Evolutionary conservation across 2,113 vertebrate genomes (phyloP).

Genomic region (Tetrax tetrax): DNA sequence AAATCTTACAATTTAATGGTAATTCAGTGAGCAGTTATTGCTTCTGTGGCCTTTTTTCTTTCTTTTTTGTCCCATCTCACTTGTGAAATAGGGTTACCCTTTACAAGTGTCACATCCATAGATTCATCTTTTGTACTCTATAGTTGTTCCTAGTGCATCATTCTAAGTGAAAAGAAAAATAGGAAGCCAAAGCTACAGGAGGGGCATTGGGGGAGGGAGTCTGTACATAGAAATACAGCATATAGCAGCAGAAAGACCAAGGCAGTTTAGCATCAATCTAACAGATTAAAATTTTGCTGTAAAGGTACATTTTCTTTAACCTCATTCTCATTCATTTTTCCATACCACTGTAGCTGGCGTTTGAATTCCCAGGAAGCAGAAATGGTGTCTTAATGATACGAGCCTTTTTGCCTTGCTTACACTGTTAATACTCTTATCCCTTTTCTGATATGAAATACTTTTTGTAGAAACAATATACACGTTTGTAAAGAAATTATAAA

Average conservation of each 20-base stretch:
- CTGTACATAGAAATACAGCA: constrained; percentile 23
- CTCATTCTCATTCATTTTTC: constrained; percentile 73
- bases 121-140: constrained; percentile 82
- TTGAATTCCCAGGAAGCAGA: constrained; percentile 74
- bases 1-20: constrained; percentile 87
- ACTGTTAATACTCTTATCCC: constrained; percentile 78
- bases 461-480: constrained; percentile 82
- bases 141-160: constrained; percentile 77
- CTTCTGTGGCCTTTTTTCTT: constrained; percentile 83
- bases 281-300: constrained; percentile 76
- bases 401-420: constrained; percentile 76
- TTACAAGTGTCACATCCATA: constrained; percentile 82
- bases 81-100: constrained; percentile 87
- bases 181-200: constrained; percentile 62
- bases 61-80: constrained; percentile 81
- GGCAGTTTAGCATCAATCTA: constrained; percentile 62
- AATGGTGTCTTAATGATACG: constrained; percentile 68
- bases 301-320: constrained; percentile 75
- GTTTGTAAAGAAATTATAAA: constrained; percentile 86
- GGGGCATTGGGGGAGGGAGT: constrained; percentile 39
- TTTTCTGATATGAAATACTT: constrained; percentile 79
- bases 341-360: constrained; percentile 50
- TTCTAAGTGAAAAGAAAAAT: constrained; percentile 78
- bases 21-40: constrained; percentile 85
- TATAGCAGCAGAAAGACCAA: constrained; percentile 53